Evolutionary conservation across 2,888 invertebrate species (phyloP).

Genomic region (Perizoma flavofasciatum): DNA sequence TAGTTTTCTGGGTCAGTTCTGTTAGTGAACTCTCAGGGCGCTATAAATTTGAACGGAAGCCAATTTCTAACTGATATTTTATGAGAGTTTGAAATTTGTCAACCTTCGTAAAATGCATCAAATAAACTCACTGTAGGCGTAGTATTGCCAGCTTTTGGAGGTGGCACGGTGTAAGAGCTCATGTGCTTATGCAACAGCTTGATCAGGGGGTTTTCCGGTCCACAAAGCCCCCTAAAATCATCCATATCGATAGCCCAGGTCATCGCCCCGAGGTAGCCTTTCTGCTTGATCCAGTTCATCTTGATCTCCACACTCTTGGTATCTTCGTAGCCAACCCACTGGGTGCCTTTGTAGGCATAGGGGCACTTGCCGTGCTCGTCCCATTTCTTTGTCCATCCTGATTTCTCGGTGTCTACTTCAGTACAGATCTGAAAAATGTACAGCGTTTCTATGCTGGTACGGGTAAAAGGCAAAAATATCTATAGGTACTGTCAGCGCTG

Average conservation of each 20-base stretch:
- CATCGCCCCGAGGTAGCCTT: constrained; percentile 93
- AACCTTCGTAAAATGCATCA: too few relatives aligned
- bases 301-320: constrained; percentile 92
- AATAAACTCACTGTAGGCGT: constrained; percentile 86
- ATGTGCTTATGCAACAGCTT: constrained; percentile 89
- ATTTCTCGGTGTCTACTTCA: constrained; percentile 86
- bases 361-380: constrained; percentile 93
- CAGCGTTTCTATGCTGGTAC: too few relatives aligned
- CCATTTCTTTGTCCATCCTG: constrained; percentile 93
- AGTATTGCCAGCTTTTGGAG: constrained; percentile 84
- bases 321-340: constrained; percentile 96
- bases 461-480: too few relatives aligned
- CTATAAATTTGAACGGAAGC: too few relatives aligned
- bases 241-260: constrained; percentile 97
- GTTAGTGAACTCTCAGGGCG: too few relatives aligned
- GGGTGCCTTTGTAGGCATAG: constrained; percentile 93
- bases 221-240: constrained; percentile 93
- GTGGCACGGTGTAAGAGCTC: constrained; percentile 87
- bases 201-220: constrained; percentile 89
- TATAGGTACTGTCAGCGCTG: too few relatives aligned
- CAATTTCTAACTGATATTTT: too few relatives aligned
- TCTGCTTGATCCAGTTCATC: constrained; percentile 93
- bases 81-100: too few relatives aligned
- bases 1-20: too few relatives aligned
- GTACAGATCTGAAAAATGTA: constrained; percentile 87